A percentile compares a stretch with the other conserved stretches of the same genome.
Conservation (phyloP, 2,113 vertebrate genomes). For the Trichomycterus rosablanca region DNA sequence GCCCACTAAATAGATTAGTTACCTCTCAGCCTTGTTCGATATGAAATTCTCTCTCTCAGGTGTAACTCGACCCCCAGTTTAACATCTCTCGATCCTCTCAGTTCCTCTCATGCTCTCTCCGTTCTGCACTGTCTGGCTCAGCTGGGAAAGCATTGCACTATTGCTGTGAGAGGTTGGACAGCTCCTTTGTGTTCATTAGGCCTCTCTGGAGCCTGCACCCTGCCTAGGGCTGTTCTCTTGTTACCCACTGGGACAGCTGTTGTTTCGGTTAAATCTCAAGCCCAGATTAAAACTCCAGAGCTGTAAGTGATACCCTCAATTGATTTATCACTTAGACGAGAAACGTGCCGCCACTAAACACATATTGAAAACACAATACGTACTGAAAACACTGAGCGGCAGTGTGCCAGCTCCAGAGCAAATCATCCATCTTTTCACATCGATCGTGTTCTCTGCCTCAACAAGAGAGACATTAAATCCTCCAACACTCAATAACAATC, state of each 20-base stretch:
- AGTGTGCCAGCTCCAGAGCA: slow-evolving; percentile 11
- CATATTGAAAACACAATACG: slow-evolving; percentile 27
- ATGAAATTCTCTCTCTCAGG: slow-evolving; percentile 62
- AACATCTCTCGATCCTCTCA: slow-evolving; percentile 13
- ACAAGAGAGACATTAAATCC: slow-evolving; percentile 9
- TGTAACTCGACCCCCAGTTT: slow-evolving; percentile 59
- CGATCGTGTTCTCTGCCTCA: slow-evolving; percentile 6
- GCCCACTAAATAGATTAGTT: slow-evolving; percentile 65
- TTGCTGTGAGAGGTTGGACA: slow-evolving; percentile 17
- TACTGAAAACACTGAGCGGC: slow-evolving; percentile 27
- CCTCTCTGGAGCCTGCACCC: slow-evolving; percentile 21
- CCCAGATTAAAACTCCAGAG: slow-evolving; percentile 58
- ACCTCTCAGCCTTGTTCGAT: slow-evolving; percentile 71
- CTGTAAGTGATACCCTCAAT: slow-evolving; percentile 51
- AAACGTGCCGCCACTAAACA: slow-evolving; percentile 23
- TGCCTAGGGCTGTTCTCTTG: slow-evolving; percentile 31
- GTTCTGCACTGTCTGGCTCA: slow-evolving; percentile 21
- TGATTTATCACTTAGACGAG: slow-evolving; percentile 50
- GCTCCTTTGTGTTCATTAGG: slow-evolving; percentile 28
- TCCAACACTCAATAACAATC: slow-evolving; percentile 23
- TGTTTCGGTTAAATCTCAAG: slow-evolving; percentile 46
- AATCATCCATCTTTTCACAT: slow-evolving; percentile 16
- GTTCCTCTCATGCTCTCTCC: slow-evolving; percentile 19
- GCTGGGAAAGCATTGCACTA: slow-evolving; percentile 28
- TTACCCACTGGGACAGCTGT: slow-evolving; percentile 39